Conservation (phyloP, 2,888 invertebrate genomes). For the Drosophila melanocephala region DNA sequence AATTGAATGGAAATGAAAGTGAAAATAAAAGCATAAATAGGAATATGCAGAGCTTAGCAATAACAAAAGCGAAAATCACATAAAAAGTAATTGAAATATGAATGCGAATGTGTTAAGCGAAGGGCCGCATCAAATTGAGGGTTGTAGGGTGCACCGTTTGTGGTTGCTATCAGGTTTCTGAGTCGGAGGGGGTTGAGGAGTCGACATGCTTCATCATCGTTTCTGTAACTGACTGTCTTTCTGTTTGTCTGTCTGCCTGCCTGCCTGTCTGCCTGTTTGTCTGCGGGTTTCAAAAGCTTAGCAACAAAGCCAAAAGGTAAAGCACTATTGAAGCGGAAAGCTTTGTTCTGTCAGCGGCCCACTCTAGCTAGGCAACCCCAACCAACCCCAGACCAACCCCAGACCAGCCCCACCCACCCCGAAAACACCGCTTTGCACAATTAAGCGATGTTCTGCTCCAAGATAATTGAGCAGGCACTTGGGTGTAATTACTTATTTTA, state of each 20-base stretch:
- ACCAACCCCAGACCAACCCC: neutral
- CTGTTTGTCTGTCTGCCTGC: conserved; percentile 3
- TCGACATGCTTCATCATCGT: conserved; percentile 53
- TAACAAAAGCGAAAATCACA: conserved; percentile 78
- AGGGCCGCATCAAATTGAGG: conserved; percentile 10
- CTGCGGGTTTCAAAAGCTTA: conserved; percentile 22
- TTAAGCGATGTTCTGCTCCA: conserved; percentile 74
- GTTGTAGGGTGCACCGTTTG: conserved; percentile 15
- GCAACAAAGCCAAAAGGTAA: conserved; percentile 37
- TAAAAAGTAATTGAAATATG: conserved; percentile 82
- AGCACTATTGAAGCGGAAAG: conserved; percentile 68
- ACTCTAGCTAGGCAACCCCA: neutral
- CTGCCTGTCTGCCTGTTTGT: conserved; percentile 9
- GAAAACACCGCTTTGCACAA: conserved; percentile 54
- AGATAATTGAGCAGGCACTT: conserved; percentile 84
- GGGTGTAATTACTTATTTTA: conserved; percentile 84
- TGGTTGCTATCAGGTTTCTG: neutral
- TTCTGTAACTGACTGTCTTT: conserved; percentile 25
- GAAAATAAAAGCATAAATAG: conserved; percentile 70
- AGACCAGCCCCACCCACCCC: neutral
- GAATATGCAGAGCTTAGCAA: conserved; percentile 69
- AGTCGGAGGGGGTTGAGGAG: neutral
- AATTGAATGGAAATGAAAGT: conserved; percentile 66
- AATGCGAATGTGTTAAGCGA: conserved; percentile 67
- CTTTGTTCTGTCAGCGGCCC: conserved; percentile 59